Conservation (phyloP, 2,888 invertebrate genomes). For the Syritta pipiens region DNA sequence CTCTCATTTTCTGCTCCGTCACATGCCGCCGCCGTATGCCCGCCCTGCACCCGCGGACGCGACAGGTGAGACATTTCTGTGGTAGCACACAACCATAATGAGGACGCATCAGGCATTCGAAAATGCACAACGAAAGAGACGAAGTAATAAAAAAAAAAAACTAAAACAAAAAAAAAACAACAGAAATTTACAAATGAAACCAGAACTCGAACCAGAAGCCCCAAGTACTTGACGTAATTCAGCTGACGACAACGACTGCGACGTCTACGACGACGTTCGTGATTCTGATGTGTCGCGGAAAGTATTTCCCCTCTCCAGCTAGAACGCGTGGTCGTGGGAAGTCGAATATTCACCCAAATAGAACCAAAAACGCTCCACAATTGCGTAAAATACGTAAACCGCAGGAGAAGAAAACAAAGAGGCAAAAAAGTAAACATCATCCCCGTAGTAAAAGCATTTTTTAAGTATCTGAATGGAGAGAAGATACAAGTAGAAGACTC, state of each 20-base stretch:
- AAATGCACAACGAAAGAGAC: neutral
- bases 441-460: neutral
- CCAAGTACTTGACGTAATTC: conserved; percentile 23
- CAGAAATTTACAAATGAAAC: neutral
- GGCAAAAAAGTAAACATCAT: conserved; percentile 31
- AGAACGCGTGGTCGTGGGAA: too few relatives aligned
- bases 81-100: neutral
- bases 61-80: conserved; percentile 17
- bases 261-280: neutral
- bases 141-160: neutral
- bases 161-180: neutral
- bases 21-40: too few relatives aligned
- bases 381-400: conserved; percentile 29
- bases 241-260: conserved; percentile 2
- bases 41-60: neutral
- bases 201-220: conserved; percentile 1
- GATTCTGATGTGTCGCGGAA: neutral
- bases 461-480: conserved; percentile 23
- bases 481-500: conserved; percentile 14
- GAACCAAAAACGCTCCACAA: conserved; percentile 19
- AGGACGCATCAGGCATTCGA: neutral
- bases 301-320: neutral
- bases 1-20: conserved; percentile 21
- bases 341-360: conserved; percentile 8
- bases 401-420: neutral